A percentile compares a stretch with the other conserved stretches of the same genome.
Conservation (phyloP, 1,140 invertebrate species). For the Dendroctonus ponderosae region DNA sequence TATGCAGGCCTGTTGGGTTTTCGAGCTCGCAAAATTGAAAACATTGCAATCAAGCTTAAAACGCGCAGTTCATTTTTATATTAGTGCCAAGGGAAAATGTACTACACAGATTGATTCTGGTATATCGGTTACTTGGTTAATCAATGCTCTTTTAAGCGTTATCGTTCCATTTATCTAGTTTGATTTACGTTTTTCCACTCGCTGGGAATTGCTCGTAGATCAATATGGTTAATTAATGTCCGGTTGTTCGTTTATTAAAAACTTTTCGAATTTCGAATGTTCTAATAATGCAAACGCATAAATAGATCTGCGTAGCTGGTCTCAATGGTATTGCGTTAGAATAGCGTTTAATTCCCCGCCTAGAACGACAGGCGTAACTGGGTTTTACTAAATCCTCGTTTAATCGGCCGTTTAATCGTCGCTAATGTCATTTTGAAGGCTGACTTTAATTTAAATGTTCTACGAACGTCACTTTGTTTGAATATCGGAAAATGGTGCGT, state of each 20-base stretch:
- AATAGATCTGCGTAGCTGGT: neutral
- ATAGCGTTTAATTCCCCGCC: neutral
- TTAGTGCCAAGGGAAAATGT: neutral
- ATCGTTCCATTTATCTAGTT: neutral
- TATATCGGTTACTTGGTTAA: slow-evolving; percentile 11
- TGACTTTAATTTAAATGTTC: slow-evolving; percentile 4
- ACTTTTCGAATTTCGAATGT: too few relatives aligned
- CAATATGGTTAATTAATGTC: too few relatives aligned
- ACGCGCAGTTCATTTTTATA: neutral
- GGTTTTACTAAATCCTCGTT: slow-evolving; percentile 2
- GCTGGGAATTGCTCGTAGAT: too few relatives aligned
- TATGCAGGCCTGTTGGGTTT: neutral
- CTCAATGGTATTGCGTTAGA: neutral
- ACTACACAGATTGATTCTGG: slow-evolving; percentile 4
- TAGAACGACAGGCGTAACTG: neutral
- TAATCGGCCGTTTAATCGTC: neutral
- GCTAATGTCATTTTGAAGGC: neutral
- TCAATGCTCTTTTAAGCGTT: slow-evolving; percentile 7
- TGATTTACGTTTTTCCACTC: too few relatives aligned
- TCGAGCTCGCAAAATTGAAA: slow-evolving; percentile 2
- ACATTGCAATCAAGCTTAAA: slow-evolving; percentile 2
- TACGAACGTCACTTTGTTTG: slow-evolving; percentile 4
- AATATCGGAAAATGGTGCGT: slow-evolving; percentile 5
- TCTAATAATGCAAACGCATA: too few relatives aligned
- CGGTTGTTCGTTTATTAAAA: too few relatives aligned